Percentiles rank a stretch among this genome's conserved stretches.
These are phyloP conservation scores for Eueremaeus valkanovi DNA, from an alignment of 2,888 invertebrate species.

Conservation along the genomic window DNA sequence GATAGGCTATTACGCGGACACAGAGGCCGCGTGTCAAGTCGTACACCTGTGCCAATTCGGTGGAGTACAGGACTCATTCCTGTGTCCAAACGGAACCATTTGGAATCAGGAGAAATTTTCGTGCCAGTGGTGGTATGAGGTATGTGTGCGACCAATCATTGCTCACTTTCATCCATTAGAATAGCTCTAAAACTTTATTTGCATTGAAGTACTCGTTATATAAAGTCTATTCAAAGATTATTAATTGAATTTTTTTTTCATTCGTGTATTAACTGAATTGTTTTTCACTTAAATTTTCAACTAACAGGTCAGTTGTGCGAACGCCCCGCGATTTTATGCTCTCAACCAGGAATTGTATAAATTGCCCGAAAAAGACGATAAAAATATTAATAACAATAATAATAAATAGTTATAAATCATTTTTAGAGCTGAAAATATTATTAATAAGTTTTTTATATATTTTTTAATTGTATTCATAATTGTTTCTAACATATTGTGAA, in stretches of 20 bases:
- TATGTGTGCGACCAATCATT: not conserved
- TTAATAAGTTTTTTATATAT: not conserved
- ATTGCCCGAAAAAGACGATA: slow-evolving; percentile 26
- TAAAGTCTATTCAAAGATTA: not conserved
- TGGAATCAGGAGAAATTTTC: slow-evolving; percentile 50
- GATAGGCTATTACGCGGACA: slow-evolving; percentile 34
- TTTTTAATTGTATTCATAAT: not conserved
- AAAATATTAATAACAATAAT: slow-evolving; percentile 9
- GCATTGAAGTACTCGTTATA: not conserved
- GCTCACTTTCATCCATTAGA: not conserved
- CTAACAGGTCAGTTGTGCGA: slow-evolving; percentile 56
- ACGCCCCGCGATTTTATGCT: slow-evolving; percentile 69
- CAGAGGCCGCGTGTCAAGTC: slow-evolving; percentile 46
- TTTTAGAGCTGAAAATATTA: not conserved
- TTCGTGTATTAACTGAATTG: not conserved
- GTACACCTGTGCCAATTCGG: slow-evolving; percentile 50
- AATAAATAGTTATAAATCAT: slow-evolving; percentile 24
- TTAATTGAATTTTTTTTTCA: not conserved
- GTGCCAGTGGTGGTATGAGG: slow-evolving; percentile 51
- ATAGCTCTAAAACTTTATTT: not conserved
- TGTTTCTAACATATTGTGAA: slow-evolving; percentile 9
- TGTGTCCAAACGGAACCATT: slow-evolving; percentile 50
- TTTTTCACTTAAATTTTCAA: not conserved
- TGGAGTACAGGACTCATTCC: slow-evolving; percentile 62
- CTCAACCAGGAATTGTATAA: slow-evolving; percentile 64